A percentile compares a stretch with the other conserved stretches of the same genome.
phyloP scores from a whole-genome alignment of 2,113 vertebrate genomes.

The Rallus limicola region DNA sequence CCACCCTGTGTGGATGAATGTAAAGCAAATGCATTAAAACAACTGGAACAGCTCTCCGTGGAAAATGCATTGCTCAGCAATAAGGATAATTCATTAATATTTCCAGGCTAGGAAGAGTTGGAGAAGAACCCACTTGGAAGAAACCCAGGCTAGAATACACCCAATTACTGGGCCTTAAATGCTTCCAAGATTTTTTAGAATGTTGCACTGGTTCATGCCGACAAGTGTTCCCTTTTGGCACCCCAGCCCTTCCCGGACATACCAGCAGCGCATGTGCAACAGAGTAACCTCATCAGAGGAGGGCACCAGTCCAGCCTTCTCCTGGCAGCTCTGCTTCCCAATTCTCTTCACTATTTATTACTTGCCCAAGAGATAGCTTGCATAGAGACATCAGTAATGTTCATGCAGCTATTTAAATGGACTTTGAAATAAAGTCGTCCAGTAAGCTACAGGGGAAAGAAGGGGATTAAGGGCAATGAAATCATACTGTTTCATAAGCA shows the following conservation, averaged over 20 bases:
- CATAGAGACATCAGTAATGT: neutral
- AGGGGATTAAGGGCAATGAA: neutral
- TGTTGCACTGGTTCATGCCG: neutral
- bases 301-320: constrained; percentile 11
- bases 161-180: constrained; percentile 33
- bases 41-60: constrained; percentile 26
- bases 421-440: neutral
- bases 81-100: constrained; percentile 57
- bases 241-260: neutral
- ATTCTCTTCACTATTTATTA: neutral
- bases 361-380: neutral
- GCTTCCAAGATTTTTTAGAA: constrained; percentile 62
- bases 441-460: neutral
- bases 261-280: neutral
- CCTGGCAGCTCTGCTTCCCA: constrained; percentile 7
- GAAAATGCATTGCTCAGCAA: constrained; percentile 50
- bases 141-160: constrained; percentile 18
- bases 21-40: constrained; percentile 13
- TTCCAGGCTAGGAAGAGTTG: constrained; percentile 43
- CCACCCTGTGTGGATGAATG: neutral
- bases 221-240: constrained; percentile 44
- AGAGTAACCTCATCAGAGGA: neutral
- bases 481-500: neutral
- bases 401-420: neutral
- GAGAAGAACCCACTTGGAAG: constrained; percentile 48